Conservation (phyloP, 2,113 vertebrate genomes). For the Cebidichthys violaceus region DNA sequence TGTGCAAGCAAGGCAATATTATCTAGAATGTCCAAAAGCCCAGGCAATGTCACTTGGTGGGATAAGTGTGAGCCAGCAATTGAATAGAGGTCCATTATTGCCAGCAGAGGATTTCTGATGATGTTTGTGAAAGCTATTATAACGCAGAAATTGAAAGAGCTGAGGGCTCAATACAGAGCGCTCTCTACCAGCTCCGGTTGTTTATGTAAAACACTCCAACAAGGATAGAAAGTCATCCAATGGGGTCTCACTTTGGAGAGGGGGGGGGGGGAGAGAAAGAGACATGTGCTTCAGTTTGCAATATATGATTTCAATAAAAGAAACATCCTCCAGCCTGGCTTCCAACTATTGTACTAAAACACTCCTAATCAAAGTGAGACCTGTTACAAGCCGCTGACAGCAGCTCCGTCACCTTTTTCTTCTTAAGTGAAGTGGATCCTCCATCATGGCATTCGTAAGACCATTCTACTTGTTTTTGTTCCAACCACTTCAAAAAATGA, state of each 20-base stretch:
- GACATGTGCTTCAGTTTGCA: slow-evolving; percentile 13
- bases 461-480: neutral
- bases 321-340: neutral
- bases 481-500: neutral
- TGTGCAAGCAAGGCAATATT: slow-evolving; percentile 61
- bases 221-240: slow-evolving; percentile 42
- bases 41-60: slow-evolving; percentile 54
- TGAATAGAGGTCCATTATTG: slow-evolving; percentile 73
- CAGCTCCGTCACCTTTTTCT: neutral
- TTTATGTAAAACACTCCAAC: slow-evolving; percentile 60
- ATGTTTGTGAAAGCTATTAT: slow-evolving; percentile 80
- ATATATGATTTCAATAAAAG: slow-evolving; percentile 30
- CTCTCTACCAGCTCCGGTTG: slow-evolving; percentile 47
- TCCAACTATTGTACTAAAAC: slow-evolving; percentile 11
- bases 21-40: slow-evolving; percentile 64
- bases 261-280: neutral
- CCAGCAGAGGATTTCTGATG: slow-evolving; percentile 71
- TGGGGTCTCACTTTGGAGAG: slow-evolving; percentile 24
- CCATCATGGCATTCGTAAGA: neutral
- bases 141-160: slow-evolving; percentile 73
- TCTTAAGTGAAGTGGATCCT: slow-evolving; percentile 23
- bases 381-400: slow-evolving; percentile 7
- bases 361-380: slow-evolving; percentile 18
- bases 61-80: slow-evolving; percentile 58
- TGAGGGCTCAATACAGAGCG: slow-evolving; percentile 57